Conservation (phyloP, 2,113 vertebrate genomes). For the Picathartes gymnocephalus region DNA sequence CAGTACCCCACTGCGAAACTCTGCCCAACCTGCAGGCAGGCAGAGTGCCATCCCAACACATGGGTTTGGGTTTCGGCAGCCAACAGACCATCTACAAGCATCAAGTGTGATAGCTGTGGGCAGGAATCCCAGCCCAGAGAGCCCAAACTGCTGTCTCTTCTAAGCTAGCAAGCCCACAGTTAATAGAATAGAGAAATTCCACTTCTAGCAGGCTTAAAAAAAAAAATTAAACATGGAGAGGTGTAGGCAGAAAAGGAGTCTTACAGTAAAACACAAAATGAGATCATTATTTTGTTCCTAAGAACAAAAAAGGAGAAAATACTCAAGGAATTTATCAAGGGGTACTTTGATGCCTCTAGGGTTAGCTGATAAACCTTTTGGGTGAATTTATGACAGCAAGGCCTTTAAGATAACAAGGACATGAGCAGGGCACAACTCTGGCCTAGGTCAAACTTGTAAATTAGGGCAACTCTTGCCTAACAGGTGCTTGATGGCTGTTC, state of each 20-base stretch:
- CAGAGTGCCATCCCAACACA: slow-evolving; percentile 62
- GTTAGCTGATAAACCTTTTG: not conserved
- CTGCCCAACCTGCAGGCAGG: slow-evolving; percentile 49
- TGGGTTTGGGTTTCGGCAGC: slow-evolving; percentile 59
- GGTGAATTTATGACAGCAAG: not conserved
- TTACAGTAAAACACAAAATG: not conserved
- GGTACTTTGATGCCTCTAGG: not conserved
- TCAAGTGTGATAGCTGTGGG: slow-evolving; percentile 51
- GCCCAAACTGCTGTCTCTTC: slow-evolving; percentile 44
- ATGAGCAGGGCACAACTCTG: not conserved
- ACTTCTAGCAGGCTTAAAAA: not conserved
- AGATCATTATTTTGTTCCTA: not conserved
- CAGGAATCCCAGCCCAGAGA: slow-evolving; percentile 62
- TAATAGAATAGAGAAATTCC: slow-evolving; percentile 29
- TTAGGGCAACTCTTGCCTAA: not conserved
- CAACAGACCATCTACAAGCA: slow-evolving; percentile 66
- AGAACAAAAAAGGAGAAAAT: not conserved
- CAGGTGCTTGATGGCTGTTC: not conserved
- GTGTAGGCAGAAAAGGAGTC: not conserved
- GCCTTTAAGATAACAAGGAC: not conserved
- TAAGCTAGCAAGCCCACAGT: not conserved
- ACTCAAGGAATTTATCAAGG: not conserved
- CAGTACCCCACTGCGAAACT: slow-evolving; percentile 30
- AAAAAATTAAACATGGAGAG: not conserved
- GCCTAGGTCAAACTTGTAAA: not conserved